Conservation (phyloP, 2,113 vertebrate genomes). For the Benitochromis conjunctus region DNA sequence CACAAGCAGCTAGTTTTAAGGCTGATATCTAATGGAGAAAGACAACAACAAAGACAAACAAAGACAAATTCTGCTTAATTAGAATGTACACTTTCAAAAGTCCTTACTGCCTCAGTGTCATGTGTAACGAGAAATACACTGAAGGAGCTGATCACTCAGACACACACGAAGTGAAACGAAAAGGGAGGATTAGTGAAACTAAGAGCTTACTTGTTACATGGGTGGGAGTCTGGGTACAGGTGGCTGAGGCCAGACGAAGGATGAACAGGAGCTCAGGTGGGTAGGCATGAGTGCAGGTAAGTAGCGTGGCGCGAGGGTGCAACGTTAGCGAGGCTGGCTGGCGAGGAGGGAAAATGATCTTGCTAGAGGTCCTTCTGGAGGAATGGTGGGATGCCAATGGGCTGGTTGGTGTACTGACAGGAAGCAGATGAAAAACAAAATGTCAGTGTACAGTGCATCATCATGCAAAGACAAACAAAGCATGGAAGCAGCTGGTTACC, state of each 20-base stretch:
- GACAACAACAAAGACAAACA: neutral
- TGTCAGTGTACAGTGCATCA: no score
- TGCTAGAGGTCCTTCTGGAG: no score
- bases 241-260: neutral
- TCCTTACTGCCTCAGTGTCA: neutral
- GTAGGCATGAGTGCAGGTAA: no score
- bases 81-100: neutral
- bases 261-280: no score
- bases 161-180: neutral
- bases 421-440: no score
- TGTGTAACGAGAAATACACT: neutral
- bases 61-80: neutral
- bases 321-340: no score
- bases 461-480: no score
- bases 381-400: no score
- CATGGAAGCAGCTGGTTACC: no score
- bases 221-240: neutral
- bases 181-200: neutral
- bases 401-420: no score
- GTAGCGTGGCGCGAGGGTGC: no score
- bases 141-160: neutral
- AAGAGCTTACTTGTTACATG: neutral
- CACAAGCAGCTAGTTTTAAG: neutral
- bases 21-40: neutral
- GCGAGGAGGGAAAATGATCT: no score